Evolutionary conservation across 2,888 invertebrate genomes (phyloP), one percentile per base, ranked within the genome.

Genomic region (Slavum lentiscoides): DNA sequence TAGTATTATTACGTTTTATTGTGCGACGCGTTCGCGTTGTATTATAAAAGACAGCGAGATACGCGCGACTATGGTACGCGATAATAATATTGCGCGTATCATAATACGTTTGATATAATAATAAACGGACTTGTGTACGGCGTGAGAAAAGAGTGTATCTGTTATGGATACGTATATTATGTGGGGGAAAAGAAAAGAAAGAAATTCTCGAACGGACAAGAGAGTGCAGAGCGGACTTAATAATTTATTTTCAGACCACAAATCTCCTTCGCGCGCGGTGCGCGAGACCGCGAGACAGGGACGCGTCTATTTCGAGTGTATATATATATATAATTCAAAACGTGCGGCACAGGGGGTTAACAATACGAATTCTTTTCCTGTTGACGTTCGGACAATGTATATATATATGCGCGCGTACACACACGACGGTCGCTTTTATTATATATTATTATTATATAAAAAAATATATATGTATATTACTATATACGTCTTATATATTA

Each of bases 171-270:
- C 11, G 4, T 6, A 11, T 43, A 39, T 39, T 39, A 43, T 43
- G 55, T n/a, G 74, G 53, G 74, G 53, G 30, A 53, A 74, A 49
- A 73, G 66, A 67, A 68, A 49, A 68, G 49, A 30, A 43, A 23
- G 15, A 68, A 58, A 68, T 49, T 49, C 76, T 17, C 21, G 66
- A 75, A 75, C 68, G 76, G 76, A 76, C 76, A 61, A 23, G 21
- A 23, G 55, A 67, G 55, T 49, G 76, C 66, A 11, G 61, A 76
- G 76, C 66, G 9, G 61, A 76, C 30, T 30, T 30, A 58, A 69
- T 49, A 30, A 68, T 76, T 76, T 76, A 69, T 76, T 76, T 76
- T 61, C 76, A 69, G 76, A 76, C 76, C 76, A 76, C 76, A 68
- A 76, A 77, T 77, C 70, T 77, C 69, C 23, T 55, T 70, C 49